phyloP scores from a whole-genome alignment of 1,140 invertebrate species.

The Archivesica marissinica region DNA sequence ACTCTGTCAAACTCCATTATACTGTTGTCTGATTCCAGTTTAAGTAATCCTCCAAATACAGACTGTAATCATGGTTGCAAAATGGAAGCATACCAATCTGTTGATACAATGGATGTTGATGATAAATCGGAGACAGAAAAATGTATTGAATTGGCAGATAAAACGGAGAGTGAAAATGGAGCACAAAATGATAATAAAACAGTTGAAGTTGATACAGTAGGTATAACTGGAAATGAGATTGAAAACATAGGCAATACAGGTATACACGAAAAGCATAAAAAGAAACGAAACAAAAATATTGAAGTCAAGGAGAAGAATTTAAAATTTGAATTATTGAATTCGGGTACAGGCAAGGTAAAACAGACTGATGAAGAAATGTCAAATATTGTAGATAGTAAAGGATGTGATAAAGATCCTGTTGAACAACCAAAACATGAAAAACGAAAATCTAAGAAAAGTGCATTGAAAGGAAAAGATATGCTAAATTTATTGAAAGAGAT shows the following conservation, averaged over 20 bases:
- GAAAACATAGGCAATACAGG: not conserved
- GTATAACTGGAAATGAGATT: not conserved
- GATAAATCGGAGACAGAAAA: not conserved
- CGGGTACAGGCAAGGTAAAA: not conserved
- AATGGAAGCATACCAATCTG: not conserved
- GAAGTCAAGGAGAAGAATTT: not conserved
- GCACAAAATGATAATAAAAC: too few relatives aligned
- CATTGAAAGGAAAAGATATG: conserved; percentile 55
- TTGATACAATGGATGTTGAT: not conserved
- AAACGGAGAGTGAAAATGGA: too few relatives aligned
- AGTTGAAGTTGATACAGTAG: not conserved
- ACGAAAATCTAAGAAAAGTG: conserved; percentile 20
- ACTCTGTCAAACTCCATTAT: conserved; percentile 7
- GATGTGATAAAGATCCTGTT: not conserved
- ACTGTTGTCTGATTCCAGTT: conserved; percentile 42
- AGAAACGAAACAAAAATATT: not conserved
- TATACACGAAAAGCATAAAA: not conserved
- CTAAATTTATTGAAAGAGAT: conserved; percentile 58
- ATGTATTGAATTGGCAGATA: too few relatives aligned
- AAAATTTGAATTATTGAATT: not conserved
- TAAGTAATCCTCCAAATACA: not conserved
- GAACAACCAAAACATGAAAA: not conserved
- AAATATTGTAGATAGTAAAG: not conserved
- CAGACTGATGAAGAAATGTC: not conserved
- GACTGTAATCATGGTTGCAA: not conserved